Evolutionary conservation across 2,888 invertebrate genomes (phyloP), one percentile per base, ranked within the genome.

Genomic region (Camponotus fellah): DNA sequence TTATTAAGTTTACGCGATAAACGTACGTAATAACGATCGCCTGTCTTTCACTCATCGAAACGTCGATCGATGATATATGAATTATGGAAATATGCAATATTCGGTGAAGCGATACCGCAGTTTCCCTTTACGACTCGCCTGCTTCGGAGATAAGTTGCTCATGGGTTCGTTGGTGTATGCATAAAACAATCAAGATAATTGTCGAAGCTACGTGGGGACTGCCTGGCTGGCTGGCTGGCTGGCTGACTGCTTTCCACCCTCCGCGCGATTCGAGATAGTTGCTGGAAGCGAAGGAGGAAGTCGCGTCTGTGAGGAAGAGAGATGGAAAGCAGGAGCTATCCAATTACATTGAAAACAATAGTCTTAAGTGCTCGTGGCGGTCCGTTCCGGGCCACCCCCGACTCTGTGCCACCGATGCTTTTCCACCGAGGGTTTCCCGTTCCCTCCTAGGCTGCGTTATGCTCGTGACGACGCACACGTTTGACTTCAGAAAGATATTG

Each of bases 321-420:
- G 87, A 87, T 86, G 85, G 90, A 88, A 88, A 90, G 91, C 88
- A 88, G 90, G 85, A 91, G 94, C 94, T 95, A 95, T 95, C 95
- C 95, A 95, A 95, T 95, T 95, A 95, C 95, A 95, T 94, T 94
- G 95, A 95, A 95, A 95, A 95, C 95, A 95, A 95, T 95, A 95
- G 95, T 95, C 94, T 95, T 95, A 95, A 95, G 95, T 95, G 95
- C 95, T 94, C 92, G 90, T 92, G 91, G 92, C 91, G 92, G 92
- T 92, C 89, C 91, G 89, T 90, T 90, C 92, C 87, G 89, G 86
- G 89, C 88, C 82, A 89, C 88, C 88, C 89, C 74, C 80, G 66
- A 68, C 86, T 76, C 72, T 37, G 65, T 66, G 74, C 82, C 87
- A 77, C 85, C 87, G 84, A 91, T 87, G 90, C 90, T 91, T 89